These are phyloP conservation scores for Sclerurus mexicanus DNA, from an alignment of 2,113 vertebrate species.

Conservation along the genomic window DNA sequence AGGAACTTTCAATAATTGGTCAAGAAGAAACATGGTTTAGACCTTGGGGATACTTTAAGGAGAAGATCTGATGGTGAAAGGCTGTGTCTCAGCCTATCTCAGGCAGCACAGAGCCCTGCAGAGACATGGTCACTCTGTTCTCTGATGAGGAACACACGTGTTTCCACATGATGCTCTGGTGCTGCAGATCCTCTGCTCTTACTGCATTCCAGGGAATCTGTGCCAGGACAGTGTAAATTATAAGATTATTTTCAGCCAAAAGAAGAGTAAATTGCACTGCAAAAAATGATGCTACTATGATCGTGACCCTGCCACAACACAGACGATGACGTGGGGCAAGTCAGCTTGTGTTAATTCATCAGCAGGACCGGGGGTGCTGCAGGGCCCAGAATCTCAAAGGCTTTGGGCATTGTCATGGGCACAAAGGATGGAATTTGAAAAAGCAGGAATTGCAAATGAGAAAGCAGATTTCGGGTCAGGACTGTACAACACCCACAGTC, in stretches of 20 bases:
- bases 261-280: not conserved
- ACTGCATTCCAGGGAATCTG: not conserved
- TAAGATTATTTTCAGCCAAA: not conserved
- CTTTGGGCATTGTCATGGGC: not conserved
- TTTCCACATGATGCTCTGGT: not conserved
- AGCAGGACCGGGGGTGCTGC: not conserved
- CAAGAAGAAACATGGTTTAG: not conserved
- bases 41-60: not conserved
- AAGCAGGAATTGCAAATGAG: not conserved
- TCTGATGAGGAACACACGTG: not conserved
- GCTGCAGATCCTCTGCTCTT: not conserved
- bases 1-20: not conserved
- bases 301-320: not conserved
- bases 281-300: not conserved
- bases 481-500: not conserved
- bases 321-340: fast-evolving
- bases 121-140: not conserved
- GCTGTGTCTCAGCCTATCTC: not conserved
- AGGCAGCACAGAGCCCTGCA: not conserved
- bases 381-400: not conserved
- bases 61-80: not conserved
- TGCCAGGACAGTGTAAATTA: not conserved
- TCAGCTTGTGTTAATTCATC: not conserved
- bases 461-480: not conserved
- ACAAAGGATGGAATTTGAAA: not conserved